Base-by-base conservation (phyloP, 2,113 vertebrate species). In the Mandrillus leucophaeus region DNA sequence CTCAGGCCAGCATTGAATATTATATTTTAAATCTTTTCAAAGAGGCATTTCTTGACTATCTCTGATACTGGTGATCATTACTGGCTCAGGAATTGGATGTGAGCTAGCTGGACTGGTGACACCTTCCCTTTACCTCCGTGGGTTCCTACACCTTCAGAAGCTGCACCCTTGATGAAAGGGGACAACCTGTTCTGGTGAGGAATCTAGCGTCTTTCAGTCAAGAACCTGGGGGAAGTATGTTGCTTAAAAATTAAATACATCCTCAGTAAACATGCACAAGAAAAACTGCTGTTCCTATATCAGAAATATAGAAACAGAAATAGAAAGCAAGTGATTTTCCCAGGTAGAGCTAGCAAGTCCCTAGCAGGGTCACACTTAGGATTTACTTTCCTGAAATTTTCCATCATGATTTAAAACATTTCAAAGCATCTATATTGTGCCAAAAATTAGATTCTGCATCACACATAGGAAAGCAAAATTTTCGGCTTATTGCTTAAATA, bases 311-410 rank as follows among this genome's bases (percentile, higher is more conserved):
- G 20, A 91, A 91, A 73, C 22, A 23, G 50, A 93, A 57, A 72
- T 72, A 68, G 96, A 92, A 45, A 86, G 43, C 20, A 76, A 79
- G 16, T 79, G 52, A 86, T 43, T 61, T 68, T 43, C 40, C 35
- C 1, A 45, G 35, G 40, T 40, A 35, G 52, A 72, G 32, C 27
- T 50, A 86, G 23, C 48, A 93, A 72, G 8, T 79, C 55, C 25
- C 35, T 79, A n/a, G 32, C 43, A 91, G 66, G 94, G 38, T 76
- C 18, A 83, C 35, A 18, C 23, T 92, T 61, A 87, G 12, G 20
- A 61, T 68, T 97, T 59, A 91, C 52, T 85, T 93, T 84, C 40
- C 73, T 95, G 20, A 90, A 94, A 48, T 78, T 97, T 94, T 68
- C 40, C 25, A 14, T 94, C n/a, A 64, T 59, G 52, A 73, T 55